phyloP scores from a whole-genome alignment of 1,140 invertebrate species.

The Matsumurasca onukii region DNA sequence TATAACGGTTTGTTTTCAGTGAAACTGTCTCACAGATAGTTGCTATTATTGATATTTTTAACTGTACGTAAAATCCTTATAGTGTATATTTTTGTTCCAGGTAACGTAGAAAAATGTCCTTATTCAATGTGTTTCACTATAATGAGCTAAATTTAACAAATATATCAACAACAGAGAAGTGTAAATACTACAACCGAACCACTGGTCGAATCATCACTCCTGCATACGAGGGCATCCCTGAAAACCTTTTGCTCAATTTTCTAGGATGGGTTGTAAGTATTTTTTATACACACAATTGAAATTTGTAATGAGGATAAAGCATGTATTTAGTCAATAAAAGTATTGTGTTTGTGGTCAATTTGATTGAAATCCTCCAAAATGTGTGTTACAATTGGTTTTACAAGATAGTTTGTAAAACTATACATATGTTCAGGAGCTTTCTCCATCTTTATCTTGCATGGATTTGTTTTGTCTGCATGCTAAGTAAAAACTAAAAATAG shows the following conservation, averaged over 20 bases:
- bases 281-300: neutral
- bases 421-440: too few species aligned
- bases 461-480: too few species aligned
- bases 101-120: conserved; percentile 1
- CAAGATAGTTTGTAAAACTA: too few species aligned
- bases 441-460: too few species aligned
- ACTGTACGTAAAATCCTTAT: too few species aligned
- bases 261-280: conserved; percentile 70
- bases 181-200: conserved; percentile 39
- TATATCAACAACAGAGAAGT: conserved; percentile 33
- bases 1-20: too few species aligned
- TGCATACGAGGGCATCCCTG: conserved; percentile 71
- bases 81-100: too few species aligned
- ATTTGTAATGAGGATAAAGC: conserved; percentile 10
- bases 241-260: conserved; percentile 82
- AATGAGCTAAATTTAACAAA: conserved; percentile 2
- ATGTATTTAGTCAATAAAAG: neutral
- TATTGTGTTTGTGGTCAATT: neutral
- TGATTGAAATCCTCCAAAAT: neutral
- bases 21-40: too few species aligned
- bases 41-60: too few species aligned
- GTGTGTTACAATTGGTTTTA: too few species aligned
- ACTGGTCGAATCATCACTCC: conserved; percentile 36
- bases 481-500: too few species aligned
- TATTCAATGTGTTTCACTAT: conserved; percentile 6